phyloP scores from a whole-genome alignment of 2,797 vertebrate species.

The Artibeus jamaicensis region DNA sequence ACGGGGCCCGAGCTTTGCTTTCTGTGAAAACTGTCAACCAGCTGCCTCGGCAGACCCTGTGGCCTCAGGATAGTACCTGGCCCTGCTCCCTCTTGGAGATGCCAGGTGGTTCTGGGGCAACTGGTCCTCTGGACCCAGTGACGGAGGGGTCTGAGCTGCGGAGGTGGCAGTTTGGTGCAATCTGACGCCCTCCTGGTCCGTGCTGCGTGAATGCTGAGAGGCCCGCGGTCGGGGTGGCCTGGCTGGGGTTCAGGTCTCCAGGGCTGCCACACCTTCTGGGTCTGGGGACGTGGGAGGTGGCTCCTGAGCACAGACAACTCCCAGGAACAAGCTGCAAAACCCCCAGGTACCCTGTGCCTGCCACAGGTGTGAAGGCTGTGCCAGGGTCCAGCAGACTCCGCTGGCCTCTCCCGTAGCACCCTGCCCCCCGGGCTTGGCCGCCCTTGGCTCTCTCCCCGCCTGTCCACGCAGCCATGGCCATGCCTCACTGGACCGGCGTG shows the following conservation, averaged over 20 bases:
- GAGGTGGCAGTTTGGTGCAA: not conserved
- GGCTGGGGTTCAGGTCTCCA: fast-evolving
- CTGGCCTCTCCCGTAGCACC: not conserved
- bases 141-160: not conserved
- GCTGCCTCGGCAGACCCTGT: not conserved
- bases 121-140: fast-evolving
- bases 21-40: not conserved
- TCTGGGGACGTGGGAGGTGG: not conserved
- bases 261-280: too few species aligned
- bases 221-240: not conserved
- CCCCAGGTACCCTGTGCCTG: not conserved
- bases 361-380: too few species aligned
- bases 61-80: not conserved
- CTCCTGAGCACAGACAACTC: not conserved
- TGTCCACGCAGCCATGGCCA: fast-evolving
- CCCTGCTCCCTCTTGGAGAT: not conserved
- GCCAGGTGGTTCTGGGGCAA: not conserved
- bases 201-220: not conserved
- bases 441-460: not conserved
- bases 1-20: not conserved
- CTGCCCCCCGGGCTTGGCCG: fast-evolving
- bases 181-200: not conserved
- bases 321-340: not conserved
- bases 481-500: not conserved
- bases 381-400: too few species aligned